Evolutionary conservation across 2,113 vertebrate species (phyloP).

Genomic region (Trichechus manatus): DNA sequence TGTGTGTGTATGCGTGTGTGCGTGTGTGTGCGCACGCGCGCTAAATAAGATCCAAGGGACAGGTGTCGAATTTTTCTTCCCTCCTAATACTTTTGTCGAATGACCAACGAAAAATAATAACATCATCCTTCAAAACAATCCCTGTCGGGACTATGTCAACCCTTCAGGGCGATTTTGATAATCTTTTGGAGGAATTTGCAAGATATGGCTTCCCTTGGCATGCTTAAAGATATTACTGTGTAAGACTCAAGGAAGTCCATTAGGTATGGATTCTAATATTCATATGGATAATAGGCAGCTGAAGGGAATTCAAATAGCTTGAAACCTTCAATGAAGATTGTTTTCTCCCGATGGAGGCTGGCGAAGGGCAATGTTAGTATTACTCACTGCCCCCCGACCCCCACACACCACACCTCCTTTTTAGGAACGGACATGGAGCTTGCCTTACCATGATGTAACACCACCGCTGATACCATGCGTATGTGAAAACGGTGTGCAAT

Average conservation of each 20-base stretch:
- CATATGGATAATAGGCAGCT: conserved; percentile 72
- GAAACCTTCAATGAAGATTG: conserved; percentile 62
- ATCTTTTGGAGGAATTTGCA: conserved; percentile 81
- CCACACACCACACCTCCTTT: conserved; percentile 46
- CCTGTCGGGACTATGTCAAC: conserved; percentile 78
- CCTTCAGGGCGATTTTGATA: conserved; percentile 82
- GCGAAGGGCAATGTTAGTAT: conserved; percentile 53
- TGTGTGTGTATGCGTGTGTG: neutral
- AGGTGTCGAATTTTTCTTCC: conserved; percentile 82
- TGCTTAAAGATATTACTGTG: conserved; percentile 51
- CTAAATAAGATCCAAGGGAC: conserved; percentile 89
- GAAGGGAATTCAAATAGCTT: conserved; percentile 79
- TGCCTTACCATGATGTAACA: conserved; percentile 60
- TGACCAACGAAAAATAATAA: conserved; percentile 86
- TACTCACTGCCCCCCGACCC: conserved; percentile 29
- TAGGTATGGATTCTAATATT: conserved; percentile 79
- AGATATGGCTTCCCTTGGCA: conserved; percentile 69
- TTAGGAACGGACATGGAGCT: conserved; percentile 43
- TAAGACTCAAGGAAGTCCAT: conserved; percentile 73
- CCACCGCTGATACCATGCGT: conserved; percentile 1
- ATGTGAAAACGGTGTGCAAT: conserved; percentile 70
- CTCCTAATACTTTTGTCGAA: conserved; percentile 79
- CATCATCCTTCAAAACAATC: conserved; percentile 79
- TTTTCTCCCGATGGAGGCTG: conserved; percentile 75
- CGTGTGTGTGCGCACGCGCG: neutral